phyloP scores from a whole-genome alignment of 2,888 invertebrate species.

The Campoplex nolae region DNA sequence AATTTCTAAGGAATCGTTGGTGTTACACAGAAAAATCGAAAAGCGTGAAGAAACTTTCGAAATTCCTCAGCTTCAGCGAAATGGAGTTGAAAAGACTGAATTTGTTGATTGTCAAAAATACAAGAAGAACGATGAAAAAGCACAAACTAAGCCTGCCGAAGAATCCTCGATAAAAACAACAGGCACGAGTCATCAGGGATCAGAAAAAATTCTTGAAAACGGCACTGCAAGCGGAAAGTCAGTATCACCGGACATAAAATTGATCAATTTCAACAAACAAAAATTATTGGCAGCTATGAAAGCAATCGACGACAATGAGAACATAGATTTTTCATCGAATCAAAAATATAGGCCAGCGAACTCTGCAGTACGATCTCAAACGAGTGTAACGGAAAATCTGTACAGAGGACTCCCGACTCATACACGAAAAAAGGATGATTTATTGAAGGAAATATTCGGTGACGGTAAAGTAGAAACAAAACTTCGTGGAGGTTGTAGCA shows the following conservation, averaged over 20 bases:
- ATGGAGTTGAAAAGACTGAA: slow-evolving; percentile 29
- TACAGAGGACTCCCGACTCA: slow-evolving; percentile 80
- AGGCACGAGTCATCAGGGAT: neutral
- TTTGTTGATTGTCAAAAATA: neutral
- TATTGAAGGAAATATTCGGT: slow-evolving; percentile 79
- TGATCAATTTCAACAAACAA: slow-evolving; percentile 85
- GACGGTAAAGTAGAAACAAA: slow-evolving; percentile 76
- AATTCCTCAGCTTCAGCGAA: slow-evolving; percentile 41
- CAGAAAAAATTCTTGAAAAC: slow-evolving; percentile 24
- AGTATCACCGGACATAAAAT: slow-evolving; percentile 56
- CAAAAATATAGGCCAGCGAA: slow-evolving; percentile 72
- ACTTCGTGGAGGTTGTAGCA: slow-evolving; percentile 74
- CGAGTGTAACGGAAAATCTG: slow-evolving; percentile 79
- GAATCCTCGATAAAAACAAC: neutral
- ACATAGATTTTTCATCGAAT: slow-evolving; percentile 78
- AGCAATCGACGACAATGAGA: slow-evolving; percentile 87
- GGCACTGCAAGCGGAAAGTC: slow-evolving; percentile 1
- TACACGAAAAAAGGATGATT: slow-evolving; percentile 77
- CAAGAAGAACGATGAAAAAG: neutral
- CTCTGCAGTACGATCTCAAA: slow-evolving; percentile 73
- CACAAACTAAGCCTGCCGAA: neutral
- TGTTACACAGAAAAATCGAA: neutral
- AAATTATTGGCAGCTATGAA: slow-evolving; percentile 88
- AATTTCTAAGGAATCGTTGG: slow-evolving; percentile 19
- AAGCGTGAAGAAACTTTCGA: slow-evolving; percentile 12